Conservation (phyloP, 1,140 invertebrate species). For the Heliconius hewitsoni region DNA sequence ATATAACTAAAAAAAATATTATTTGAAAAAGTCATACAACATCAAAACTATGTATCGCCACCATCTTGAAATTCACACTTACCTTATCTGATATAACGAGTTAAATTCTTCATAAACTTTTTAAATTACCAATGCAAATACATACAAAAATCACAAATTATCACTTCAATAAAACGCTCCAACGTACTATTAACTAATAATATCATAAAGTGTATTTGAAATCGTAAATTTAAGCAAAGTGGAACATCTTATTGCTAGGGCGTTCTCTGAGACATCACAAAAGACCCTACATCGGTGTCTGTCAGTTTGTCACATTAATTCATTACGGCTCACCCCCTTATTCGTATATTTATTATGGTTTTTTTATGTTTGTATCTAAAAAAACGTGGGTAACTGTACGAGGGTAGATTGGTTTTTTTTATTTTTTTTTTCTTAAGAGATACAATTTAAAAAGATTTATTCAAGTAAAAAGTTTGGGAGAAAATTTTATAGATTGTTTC, state of each 20-base stretch:
- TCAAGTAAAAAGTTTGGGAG: neutral
- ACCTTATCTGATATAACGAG: slow-evolving; percentile 14
- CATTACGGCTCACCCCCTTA: slow-evolving; percentile 59
- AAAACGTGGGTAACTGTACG: slow-evolving; percentile 66
- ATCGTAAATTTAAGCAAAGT: slow-evolving; percentile 36
- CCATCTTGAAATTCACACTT: neutral
- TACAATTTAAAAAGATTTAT: neutral
- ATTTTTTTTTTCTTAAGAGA: neutral
- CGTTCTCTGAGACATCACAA: slow-evolving; percentile 59
- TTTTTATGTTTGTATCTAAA: slow-evolving; percentile 50
- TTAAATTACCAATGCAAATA: slow-evolving; percentile 35
- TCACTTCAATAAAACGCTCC: slow-evolving; percentile 32
- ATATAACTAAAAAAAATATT: neutral
- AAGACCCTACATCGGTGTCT: slow-evolving; percentile 60
- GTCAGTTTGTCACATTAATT: slow-evolving; percentile 61
- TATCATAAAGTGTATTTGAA: neutral
- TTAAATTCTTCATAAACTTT: slow-evolving; percentile 18
- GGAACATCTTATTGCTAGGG: slow-evolving; percentile 57
- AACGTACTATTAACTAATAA: slow-evolving; percentile 8
- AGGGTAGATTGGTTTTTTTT: slow-evolving; percentile 38
- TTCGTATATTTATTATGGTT: slow-evolving; percentile 39
- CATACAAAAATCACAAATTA: slow-evolving; percentile 33
- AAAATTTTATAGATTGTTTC: neutral
- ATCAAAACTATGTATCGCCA: slow-evolving; percentile 6
- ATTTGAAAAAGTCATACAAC: neutral